Evolutionary conservation across 2,113 vertebrate species (phyloP).

Genomic region (Orthonyx spaldingii): DNA sequence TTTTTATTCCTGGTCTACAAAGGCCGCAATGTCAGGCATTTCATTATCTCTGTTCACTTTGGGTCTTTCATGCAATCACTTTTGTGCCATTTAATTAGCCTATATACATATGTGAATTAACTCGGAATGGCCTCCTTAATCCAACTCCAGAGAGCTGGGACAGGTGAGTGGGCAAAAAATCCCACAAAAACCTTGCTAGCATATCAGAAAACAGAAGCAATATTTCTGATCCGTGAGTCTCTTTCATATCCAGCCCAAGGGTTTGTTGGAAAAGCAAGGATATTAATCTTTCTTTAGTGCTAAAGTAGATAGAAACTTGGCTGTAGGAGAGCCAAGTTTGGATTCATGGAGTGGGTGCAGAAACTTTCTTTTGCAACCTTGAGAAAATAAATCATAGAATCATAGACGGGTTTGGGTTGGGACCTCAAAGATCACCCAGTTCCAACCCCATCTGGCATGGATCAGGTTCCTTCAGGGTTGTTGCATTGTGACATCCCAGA

Average conservation of each 20-base stretch:
- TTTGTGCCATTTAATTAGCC: background rate
- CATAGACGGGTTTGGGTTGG: background rate
- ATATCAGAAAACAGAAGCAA: background rate
- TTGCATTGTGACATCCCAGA: background rate
- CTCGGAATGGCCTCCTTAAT: background rate
- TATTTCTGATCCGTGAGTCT: background rate
- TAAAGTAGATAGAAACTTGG: background rate
- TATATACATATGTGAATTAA: background rate
- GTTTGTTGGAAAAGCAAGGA: background rate
- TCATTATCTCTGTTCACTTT: background rate
- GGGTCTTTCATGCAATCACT: background rate
- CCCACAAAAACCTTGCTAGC: background rate
- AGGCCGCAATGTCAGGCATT: background rate
- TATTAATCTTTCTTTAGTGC: background rate
- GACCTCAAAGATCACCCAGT: background rate
- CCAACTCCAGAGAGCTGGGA: background rate
- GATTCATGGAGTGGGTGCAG: background rate
- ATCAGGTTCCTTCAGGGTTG: background rate
- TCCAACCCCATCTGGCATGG: background rate
- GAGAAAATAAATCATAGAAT: background rate
- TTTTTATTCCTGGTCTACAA: background rate
- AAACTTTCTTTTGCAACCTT: background rate
- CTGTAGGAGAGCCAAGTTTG: background rate
- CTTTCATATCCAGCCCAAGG: background rate
- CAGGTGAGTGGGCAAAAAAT: background rate